Evolutionary conservation across 2,888 invertebrate species (phyloP).

Genomic region (Atethmia centrago): DNA sequence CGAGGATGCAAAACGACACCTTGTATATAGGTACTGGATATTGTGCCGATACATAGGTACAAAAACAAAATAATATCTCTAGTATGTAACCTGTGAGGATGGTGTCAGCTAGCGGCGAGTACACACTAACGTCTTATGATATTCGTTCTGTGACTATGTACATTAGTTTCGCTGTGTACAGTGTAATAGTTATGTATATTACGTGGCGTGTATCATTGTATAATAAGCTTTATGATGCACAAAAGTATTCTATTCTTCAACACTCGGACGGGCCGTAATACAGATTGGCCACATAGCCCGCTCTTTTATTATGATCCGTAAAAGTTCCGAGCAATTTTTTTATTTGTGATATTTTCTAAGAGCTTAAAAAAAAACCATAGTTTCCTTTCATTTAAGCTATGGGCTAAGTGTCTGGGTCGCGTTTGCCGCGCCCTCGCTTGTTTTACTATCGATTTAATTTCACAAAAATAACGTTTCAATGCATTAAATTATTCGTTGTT

Average conservation of each 20-base stretch:
- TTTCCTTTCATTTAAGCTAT: slow-evolving; percentile 21
- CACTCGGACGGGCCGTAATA: slow-evolving; percentile 52
- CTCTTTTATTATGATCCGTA: slow-evolving; percentile 16
- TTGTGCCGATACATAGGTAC: too few species aligned
- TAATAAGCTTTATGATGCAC: slow-evolving; percentile 82
- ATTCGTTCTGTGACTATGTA: slow-evolving; percentile 75
- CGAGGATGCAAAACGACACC: too few species aligned
- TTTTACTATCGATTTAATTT: slow-evolving; percentile 61
- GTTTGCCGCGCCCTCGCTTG: slow-evolving; percentile 33
- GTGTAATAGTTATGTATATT: slow-evolving; percentile 78
- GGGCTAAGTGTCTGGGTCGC: neutral
- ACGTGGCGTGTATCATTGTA: slow-evolving; percentile 82
- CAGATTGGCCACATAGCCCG: neutral
- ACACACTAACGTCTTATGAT: slow-evolving; percentile 68
- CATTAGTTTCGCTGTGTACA: slow-evolving; percentile 82
- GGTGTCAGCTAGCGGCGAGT: slow-evolving; percentile 36
- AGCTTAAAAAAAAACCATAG: slow-evolving; percentile 10
- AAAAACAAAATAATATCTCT: slow-evolving; percentile 5
- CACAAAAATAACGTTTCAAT: slow-evolving; percentile 67
- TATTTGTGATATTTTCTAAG: slow-evolving; percentile 17
- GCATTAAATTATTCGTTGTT: slow-evolving; percentile 74
- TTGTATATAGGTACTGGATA: too few species aligned
- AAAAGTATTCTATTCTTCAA: slow-evolving; percentile 72
- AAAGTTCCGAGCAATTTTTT: neutral
- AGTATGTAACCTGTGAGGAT: slow-evolving; percentile 29